phyloP scores from a whole-genome alignment of 2,113 vertebrate genomes.

The Brienomyrus longianalis region DNA sequence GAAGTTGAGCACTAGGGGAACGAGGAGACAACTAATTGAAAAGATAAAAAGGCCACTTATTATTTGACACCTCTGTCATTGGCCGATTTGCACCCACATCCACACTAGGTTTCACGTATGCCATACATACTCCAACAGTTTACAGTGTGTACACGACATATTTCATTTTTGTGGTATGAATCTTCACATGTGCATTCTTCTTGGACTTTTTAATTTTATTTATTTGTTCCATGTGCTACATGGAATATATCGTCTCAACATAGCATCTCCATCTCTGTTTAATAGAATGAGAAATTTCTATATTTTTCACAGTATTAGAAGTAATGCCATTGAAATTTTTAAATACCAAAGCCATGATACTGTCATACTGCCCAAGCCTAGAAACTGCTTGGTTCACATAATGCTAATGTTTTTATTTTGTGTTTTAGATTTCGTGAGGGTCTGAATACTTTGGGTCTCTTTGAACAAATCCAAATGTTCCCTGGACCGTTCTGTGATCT shows the following conservation, averaged over 20 bases:
- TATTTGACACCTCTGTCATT: neutral
- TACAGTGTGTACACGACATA: neutral
- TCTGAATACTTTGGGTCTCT: constrained; percentile 76
- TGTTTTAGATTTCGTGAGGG: constrained; percentile 76
- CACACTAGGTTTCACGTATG: neutral
- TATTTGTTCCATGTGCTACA: neutral
- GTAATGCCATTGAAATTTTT: neutral
- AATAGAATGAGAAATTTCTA: neutral
- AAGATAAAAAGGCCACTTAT: neutral
- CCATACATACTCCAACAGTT: neutral
- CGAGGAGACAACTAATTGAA: neutral
- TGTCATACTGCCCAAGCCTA: neutral
- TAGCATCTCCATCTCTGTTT: neutral
- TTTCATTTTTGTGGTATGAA: neutral
- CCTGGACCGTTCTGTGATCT: constrained; percentile 65
- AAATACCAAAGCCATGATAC: neutral
- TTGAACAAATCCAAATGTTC: constrained; percentile 77
- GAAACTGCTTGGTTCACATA: neutral
- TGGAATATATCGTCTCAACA: neutral
- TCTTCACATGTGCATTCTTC: neutral
- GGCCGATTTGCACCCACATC: neutral
- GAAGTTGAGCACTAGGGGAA: neutral
- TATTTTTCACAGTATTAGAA: neutral
- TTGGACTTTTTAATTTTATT: neutral
- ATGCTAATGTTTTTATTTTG: neutral